Percentiles rank a stretch among this genome's conserved stretches.
Conservation (phyloP, 2,113 vertebrate species). For the Glareola pratincola region DNA sequence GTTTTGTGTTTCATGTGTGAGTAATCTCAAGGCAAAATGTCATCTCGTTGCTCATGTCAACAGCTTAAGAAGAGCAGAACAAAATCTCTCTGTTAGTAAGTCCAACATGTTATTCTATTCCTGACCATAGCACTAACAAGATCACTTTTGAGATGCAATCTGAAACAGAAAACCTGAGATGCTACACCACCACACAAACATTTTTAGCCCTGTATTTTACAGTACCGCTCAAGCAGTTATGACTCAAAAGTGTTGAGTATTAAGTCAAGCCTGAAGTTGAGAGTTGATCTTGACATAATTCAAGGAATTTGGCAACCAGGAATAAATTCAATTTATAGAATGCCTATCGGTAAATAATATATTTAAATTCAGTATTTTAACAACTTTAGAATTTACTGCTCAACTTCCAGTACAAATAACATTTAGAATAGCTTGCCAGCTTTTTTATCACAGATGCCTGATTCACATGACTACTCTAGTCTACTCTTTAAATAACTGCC, state of each 20-base stretch:
- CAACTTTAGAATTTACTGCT: not conserved
- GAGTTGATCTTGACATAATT: not conserved
- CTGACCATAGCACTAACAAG: not conserved
- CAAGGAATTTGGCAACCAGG: not conserved
- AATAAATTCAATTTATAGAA: not conserved
- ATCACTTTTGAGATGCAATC: not conserved
- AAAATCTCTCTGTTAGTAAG: constrained; percentile 1
- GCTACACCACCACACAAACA: not conserved
- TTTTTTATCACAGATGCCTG: not conserved
- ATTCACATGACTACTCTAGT: not conserved
- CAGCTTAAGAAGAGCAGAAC: not conserved
- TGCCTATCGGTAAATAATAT: not conserved
- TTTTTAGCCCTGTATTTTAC: constrained; percentile 24
- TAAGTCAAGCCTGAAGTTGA: constrained; percentile 13
- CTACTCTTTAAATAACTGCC: not conserved
- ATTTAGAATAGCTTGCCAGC: not conserved
- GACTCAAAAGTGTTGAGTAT: not conserved
- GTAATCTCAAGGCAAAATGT: not conserved
- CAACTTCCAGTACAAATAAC: not conserved
- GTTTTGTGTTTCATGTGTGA: not conserved
- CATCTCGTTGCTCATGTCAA: not conserved
- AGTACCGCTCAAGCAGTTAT: not conserved
- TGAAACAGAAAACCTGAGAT: not conserved
- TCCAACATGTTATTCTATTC: constrained; percentile 19
- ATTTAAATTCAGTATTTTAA: constrained; percentile 1